phyloP scores from a whole-genome alignment of 2,113 vertebrate species.

The Lamprotornis superbus region DNA sequence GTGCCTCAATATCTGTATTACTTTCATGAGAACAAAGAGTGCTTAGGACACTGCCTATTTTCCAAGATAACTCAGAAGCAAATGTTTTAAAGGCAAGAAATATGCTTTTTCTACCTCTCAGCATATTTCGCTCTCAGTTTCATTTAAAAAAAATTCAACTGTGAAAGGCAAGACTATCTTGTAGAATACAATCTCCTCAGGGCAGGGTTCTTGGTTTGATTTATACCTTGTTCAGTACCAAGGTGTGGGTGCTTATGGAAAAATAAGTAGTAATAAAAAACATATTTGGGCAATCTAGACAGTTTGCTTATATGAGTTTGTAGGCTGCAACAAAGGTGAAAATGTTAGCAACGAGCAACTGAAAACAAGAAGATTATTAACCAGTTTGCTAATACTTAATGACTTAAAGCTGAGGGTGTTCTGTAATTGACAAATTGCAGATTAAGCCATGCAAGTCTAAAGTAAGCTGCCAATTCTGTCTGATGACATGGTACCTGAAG shows the following conservation, averaged over 20 bases:
- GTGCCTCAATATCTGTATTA: not conserved
- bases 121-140: not conserved
- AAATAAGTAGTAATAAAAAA: constrained; percentile 25
- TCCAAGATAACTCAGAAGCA: not conserved
- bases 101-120: not conserved
- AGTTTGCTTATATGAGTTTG: not conserved
- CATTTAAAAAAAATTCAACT: not conserved
- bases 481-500: not conserved
- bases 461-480: not conserved
- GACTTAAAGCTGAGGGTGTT: not conserved
- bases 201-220: not conserved
- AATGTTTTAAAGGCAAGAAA: constrained; percentile 19
- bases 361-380: not conserved
- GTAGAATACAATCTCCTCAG: not conserved
- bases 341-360: not conserved
- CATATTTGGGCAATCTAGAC: not conserved
- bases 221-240: not conserved
- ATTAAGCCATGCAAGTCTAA: not conserved
- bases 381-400: not conserved
- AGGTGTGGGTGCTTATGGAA: not conserved
- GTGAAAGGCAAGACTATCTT: not conserved
- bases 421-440: not conserved
- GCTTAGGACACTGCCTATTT: not conserved
- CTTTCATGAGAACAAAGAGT: not conserved
- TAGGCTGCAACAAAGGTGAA: not conserved